A percentile compares a stretch with the other conserved stretches of the same genome.
These are phyloP conservation scores for Phengaris arion DNA, from an alignment of 2,888 invertebrate genomes.

Conservation along the genomic window DNA sequence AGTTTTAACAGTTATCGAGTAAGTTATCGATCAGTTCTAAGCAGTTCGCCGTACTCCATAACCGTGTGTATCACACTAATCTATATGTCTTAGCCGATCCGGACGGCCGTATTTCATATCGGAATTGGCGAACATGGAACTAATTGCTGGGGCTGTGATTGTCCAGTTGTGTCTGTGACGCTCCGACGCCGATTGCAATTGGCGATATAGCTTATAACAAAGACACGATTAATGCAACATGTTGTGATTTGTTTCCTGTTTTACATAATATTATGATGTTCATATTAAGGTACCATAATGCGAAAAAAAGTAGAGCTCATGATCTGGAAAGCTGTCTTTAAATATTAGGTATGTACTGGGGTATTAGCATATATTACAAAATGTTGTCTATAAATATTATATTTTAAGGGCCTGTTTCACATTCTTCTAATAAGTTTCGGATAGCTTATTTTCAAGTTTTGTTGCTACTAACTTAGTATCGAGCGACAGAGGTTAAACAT, in stretches of 20 bases:
- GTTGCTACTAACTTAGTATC: too few species aligned
- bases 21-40: too few species aligned
- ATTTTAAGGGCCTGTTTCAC: too few species aligned
- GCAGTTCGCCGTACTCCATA: constrained; percentile 31
- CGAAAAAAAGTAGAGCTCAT: not conserved
- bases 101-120: constrained; percentile 71
- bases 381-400: too few species aligned
- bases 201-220: constrained; percentile 32
- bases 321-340: too few species aligned
- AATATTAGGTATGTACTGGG: too few species aligned
- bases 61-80: constrained; percentile 57
- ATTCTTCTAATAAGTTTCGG: too few species aligned
- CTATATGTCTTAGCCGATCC: constrained; percentile 72
- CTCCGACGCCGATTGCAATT: constrained; percentile 45
- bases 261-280: not conserved
- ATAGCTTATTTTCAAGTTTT: too few species aligned
- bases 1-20: too few species aligned
- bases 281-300: not conserved
- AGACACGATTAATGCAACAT: constrained; percentile 21
- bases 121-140: constrained; percentile 60
- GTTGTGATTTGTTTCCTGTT: not conserved
- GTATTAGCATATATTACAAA: too few species aligned
- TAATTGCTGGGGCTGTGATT: constrained; percentile 62
- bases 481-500: too few species aligned
- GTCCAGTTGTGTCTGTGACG: constrained; percentile 61